phyloP scores from a whole-genome alignment of 2,888 invertebrate species.

The Eretmocerus hayati region DNA sequence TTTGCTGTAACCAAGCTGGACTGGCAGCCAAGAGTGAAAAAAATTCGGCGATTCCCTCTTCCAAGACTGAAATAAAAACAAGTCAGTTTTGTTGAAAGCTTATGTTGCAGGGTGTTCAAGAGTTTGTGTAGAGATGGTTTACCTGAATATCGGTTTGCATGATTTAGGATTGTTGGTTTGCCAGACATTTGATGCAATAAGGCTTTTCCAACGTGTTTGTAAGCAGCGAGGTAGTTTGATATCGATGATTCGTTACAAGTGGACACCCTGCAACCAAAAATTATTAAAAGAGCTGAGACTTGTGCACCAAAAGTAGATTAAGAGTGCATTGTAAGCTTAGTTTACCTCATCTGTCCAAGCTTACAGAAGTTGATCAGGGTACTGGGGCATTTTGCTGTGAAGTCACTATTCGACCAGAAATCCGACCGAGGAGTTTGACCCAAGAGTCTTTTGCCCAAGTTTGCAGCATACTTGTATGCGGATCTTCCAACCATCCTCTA shows the following conservation, averaged over 20 bases:
- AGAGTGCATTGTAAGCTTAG: background rate
- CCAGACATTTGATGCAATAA: slow-evolving; percentile 34
- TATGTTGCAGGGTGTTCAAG: background rate
- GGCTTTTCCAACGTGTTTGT: slow-evolving; percentile 36
- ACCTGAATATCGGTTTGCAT: slow-evolving; percentile 40
- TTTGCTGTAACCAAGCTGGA: slow-evolving; percentile 33
- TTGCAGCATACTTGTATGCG: slow-evolving; percentile 36
- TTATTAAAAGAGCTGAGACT: background rate
- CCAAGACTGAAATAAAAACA: slow-evolving; percentile 28
- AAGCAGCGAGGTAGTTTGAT: slow-evolving; percentile 34
- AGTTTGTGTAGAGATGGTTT: too few species aligned
- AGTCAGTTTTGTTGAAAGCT: background rate
- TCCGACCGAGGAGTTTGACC: slow-evolving; percentile 30
- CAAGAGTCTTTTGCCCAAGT: slow-evolving; percentile 29
- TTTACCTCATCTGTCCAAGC: slow-evolving; percentile 31
- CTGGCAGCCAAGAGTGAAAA: slow-evolving; percentile 39
- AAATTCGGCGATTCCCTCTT: slow-evolving; percentile 36
- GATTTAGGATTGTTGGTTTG: slow-evolving; percentile 33
- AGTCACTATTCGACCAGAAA: slow-evolving; percentile 37
- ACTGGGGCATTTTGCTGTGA: slow-evolving; percentile 33
- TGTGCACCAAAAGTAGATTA: too few species aligned
- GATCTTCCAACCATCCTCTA: slow-evolving; percentile 34
- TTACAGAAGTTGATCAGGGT: slow-evolving; percentile 35
- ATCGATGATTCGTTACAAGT: slow-evolving; percentile 38
- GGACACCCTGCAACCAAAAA: slow-evolving; percentile 27